Evolutionary conservation across 2,113 vertebrate species (phyloP).

Genomic region (Pseudolaguvia tuberculata): DNA sequence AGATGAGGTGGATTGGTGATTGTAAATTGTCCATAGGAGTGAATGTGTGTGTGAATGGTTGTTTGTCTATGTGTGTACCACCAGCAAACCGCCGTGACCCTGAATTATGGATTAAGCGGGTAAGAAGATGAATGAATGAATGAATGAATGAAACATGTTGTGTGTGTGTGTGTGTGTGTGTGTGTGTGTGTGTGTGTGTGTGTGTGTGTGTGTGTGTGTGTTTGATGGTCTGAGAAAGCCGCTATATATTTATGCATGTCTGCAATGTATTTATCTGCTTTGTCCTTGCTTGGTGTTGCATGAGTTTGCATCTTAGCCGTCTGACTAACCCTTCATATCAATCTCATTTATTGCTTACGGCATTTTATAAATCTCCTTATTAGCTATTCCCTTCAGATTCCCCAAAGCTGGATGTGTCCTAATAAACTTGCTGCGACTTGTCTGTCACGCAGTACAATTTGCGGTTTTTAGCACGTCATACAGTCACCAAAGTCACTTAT

Average conservation of each 20-base stretch:
- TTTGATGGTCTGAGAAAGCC: background rate
- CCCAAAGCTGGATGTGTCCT: slow-evolving; percentile 35
- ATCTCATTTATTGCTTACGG: slow-evolving; percentile 24
- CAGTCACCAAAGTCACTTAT: slow-evolving; percentile 26
- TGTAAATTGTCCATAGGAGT: no score
- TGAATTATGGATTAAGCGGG: no score
- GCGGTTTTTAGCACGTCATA: slow-evolving; percentile 24
- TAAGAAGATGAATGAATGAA: no score
- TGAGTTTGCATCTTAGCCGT: background rate
- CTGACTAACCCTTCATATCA: slow-evolving; percentile 3
- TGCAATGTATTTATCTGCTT: slow-evolving; percentile 12
- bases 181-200: background rate
- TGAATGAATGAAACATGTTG: no score
- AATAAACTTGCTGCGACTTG: slow-evolving; percentile 37
- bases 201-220: slow-evolving; percentile 1
- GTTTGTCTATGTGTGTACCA: no score
- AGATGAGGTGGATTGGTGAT: no score
- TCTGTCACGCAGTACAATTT: slow-evolving; percentile 22
- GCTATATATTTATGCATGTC: background rate
- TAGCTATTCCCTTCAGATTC: slow-evolving; percentile 34
- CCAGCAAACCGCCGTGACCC: no score
- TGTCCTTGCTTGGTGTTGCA: slow-evolving; percentile 5
- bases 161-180: no score
- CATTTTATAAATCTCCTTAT: slow-evolving; percentile 17
- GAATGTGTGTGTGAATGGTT: no score